Evolutionary conservation across 1,140 invertebrate genomes (phyloP).

Genomic region (Gonioctena quinquepunctata): DNA sequence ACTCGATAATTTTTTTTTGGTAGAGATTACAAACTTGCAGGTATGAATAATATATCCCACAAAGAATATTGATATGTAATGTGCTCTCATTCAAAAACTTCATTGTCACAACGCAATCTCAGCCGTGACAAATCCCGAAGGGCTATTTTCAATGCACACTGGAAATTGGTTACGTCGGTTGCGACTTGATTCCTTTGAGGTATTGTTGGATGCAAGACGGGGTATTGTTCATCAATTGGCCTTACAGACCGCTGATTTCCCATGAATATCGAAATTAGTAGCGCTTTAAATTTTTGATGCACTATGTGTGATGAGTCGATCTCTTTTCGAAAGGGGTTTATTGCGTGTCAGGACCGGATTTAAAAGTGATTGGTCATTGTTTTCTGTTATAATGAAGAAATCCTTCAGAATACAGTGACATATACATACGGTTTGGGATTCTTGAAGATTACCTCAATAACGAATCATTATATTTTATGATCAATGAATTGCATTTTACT

Average conservation of each 20-base stretch:
- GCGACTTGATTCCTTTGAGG: neutral
- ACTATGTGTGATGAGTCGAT: neutral
- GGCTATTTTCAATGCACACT: neutral
- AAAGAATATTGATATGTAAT: too few relatives aligned
- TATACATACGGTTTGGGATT: too few relatives aligned
- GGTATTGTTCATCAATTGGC: neutral
- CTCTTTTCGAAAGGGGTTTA: neutral
- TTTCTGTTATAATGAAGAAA: too few relatives aligned
- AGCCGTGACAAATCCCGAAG: neutral
- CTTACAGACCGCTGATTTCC: neutral
- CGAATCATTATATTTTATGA: too few relatives aligned
- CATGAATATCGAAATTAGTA: neutral
- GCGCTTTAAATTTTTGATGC: neutral
- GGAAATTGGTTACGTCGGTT: neutral
- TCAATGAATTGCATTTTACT: too few relatives aligned
- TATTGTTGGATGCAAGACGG: neutral
- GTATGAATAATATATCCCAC: too few relatives aligned
- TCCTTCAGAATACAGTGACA: too few relatives aligned
- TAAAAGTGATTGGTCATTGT: neutral
- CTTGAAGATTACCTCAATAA: too few relatives aligned
- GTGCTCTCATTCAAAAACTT: neutral
- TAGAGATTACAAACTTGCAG: too few relatives aligned
- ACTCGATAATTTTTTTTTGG: too few relatives aligned
- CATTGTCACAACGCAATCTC: neutral
- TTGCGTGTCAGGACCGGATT: neutral